Evolutionary conservation across 2,888 invertebrate species (phyloP).

Genomic region (Cheilosia variabilis): DNA sequence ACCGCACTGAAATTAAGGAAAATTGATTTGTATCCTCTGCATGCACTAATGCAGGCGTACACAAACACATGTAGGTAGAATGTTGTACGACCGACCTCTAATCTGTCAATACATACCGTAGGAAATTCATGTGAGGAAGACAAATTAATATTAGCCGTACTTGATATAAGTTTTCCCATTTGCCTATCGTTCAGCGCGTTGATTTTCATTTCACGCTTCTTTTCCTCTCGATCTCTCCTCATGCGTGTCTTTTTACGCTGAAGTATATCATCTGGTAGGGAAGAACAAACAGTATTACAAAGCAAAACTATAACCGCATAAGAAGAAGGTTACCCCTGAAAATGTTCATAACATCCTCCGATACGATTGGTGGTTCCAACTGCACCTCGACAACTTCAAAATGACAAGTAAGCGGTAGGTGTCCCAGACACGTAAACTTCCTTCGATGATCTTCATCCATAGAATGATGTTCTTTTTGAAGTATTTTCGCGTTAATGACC

Average conservation of each 20-base stretch:
- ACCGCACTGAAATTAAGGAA: conserved; percentile 79
- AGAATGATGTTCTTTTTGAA: conserved; percentile 94
- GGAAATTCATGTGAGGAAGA: conserved; percentile 85
- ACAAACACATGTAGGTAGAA: no score
- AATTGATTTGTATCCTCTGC: background rate
- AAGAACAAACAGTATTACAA: background rate
- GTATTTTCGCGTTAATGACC: conserved; percentile 89
- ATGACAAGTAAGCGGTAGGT: conserved; percentile 95
- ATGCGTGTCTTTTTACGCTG: conserved; percentile 88
- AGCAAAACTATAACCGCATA: background rate
- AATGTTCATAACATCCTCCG: conserved; percentile 86
- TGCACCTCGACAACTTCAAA: conserved; percentile 96
- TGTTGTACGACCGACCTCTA: no score
- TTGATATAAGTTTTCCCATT: conserved; percentile 87
- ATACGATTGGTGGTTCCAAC: conserved; percentile 89
- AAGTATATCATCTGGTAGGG: conserved; percentile 88
- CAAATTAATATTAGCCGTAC: conserved; percentile 87
- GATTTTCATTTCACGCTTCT: conserved; percentile 90
- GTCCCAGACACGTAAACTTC: conserved; percentile 90
- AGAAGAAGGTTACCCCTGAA: conserved; percentile 87
- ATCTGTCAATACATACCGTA: conserved; percentile 81
- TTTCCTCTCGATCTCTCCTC: conserved; percentile 90
- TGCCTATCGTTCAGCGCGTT: conserved; percentile 88
- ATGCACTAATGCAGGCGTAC: no score
- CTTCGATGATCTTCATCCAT: conserved; percentile 92